Evolutionary conservation across 1,140 invertebrate genomes (phyloP).

Genomic region (Musca domestica): DNA sequence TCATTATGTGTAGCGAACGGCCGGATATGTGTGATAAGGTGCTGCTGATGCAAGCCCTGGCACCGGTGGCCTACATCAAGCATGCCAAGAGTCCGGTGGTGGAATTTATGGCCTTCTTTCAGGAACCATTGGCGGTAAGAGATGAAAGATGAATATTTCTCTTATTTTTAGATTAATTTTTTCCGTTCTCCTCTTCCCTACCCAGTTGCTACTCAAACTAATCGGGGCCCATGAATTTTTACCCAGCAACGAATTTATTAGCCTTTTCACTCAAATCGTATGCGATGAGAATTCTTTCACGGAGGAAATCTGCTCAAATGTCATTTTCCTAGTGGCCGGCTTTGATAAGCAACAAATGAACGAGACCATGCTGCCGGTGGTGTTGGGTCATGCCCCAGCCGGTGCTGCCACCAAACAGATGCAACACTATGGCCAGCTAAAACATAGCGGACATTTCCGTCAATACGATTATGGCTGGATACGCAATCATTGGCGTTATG

Average conservation of each 20-base stretch:
- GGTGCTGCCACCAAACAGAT: conserved; percentile 76
- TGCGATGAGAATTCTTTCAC: conserved; percentile 55
- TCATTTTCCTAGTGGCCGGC: conserved; percentile 60
- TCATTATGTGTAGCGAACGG: conserved; percentile 63
- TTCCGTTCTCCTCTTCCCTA: not conserved
- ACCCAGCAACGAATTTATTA: conserved; percentile 55
- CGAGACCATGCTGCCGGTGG: conserved; percentile 66
- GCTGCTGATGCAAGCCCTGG: conserved; percentile 61
- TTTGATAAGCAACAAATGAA: conserved; percentile 60
- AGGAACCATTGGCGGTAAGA: conserved; percentile 45
- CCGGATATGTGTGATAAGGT: conserved; percentile 69
- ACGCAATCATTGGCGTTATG: conserved; percentile 55
- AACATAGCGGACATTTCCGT: conserved; percentile 54
- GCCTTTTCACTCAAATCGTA: conserved; percentile 47
- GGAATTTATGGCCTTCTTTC: conserved; percentile 44
- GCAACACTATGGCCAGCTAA: conserved; percentile 66
- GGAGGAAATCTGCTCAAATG: conserved; percentile 58
- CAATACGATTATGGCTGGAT: conserved; percentile 55
- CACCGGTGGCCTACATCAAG: conserved; percentile 58
- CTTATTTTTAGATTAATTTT: not conserved
- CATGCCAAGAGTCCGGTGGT: conserved; percentile 51
- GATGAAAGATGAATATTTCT: not conserved
- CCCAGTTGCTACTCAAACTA: conserved; percentile 41
- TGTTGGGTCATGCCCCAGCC: conserved; percentile 73
- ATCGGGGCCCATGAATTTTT: conserved; percentile 61